These are phyloP conservation scores for Chaetoderma sp. DNA, from an alignment of 2,888 invertebrate species.

Conservation along the genomic window DNA sequence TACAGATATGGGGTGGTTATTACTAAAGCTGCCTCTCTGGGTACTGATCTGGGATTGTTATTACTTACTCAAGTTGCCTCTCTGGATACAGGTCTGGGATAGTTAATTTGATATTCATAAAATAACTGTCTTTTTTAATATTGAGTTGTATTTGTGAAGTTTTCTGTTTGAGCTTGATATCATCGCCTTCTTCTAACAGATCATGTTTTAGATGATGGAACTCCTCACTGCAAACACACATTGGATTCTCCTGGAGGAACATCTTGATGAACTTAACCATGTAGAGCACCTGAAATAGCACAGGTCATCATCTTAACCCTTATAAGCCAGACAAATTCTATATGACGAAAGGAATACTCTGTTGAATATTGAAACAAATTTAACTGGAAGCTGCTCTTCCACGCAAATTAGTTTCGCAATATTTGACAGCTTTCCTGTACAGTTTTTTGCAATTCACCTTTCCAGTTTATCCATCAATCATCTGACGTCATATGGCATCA, in stretches of 20 bases:
- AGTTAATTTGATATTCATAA: conserved; percentile 74
- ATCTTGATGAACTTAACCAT: conserved; percentile 76
- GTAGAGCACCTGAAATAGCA: conserved; percentile 71
- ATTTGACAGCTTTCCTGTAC: no score
- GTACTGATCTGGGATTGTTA: no score
- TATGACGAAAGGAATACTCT: no score
- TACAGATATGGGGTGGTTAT: conserved; percentile 17
- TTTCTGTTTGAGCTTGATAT: conserved; percentile 79
- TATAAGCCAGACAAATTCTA: no score
- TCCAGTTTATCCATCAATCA: no score
- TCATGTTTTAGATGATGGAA: conserved; percentile 75
- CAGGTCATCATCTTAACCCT: not conserved
- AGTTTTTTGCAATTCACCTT: no score
- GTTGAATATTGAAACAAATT: no score
- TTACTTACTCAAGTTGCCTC: conserved; percentile 71
- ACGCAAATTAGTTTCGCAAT: no score
- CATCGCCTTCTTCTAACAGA: conserved; percentile 72
- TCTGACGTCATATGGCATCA: no score
- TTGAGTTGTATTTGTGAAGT: conserved; percentile 75
- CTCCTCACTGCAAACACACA: conserved; percentile 81
- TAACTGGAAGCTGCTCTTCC: no score
- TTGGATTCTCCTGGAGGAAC: conserved; percentile 79
- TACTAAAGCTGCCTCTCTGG: not conserved
- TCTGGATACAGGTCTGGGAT: conserved; percentile 79
- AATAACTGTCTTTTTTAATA: conserved; percentile 75